Base-by-base conservation (phyloP, 2,888 invertebrate genomes). In the Agrochola lota region DNA sequence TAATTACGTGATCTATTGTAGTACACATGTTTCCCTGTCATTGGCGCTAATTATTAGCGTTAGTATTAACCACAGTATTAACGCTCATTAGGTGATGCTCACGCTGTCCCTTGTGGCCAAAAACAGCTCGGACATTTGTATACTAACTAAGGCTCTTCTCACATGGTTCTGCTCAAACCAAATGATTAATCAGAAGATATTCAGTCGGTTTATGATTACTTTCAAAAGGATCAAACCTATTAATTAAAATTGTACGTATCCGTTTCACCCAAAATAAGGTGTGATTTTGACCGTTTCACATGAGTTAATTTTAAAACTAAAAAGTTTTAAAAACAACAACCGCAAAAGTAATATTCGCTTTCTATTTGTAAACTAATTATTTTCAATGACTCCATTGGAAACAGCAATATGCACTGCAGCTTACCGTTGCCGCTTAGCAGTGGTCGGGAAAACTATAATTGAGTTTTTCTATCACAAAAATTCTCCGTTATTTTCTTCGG, bases 21-120 rank as follows among this genome's bases (percentile, higher is more conserved):
- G 35, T 74, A 60, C 40, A 62, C 49, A 30, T 63, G 59, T 67
- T 66, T 74, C 68, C 49, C 23, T 69, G 35, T 40, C 66, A 69
- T 71, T 40, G 71, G 40, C 26, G 57, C 71, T 85, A 85, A 85
- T 84, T 78, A 82, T 84, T 78, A 82, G 71, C 26, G 57, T 77
- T 71, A 71, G 67, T 73, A 73, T 52, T 52, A 52, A 23, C 52
- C 52, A 23, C 52, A 52, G 52, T 52, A 52, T 68, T 83, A 59
- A 68, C 30, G 77, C n/a, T 62, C 68, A 82, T 83, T 71, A 85
- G 77, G 62, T 49, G 43, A 64, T 71, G 46, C 59, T 60, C 17
- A 49, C 60, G 30, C n/a, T n/a, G 72, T 81, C 83, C 62, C 78
- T 62, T 49, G 68, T 35, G 68, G 57, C 23, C 26, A 43, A 20